Evolutionary conservation across 2,113 vertebrate species (phyloP), one percentile per base, ranked within the genome.

Genomic region (Forbesichthys papilliferus): DNA sequence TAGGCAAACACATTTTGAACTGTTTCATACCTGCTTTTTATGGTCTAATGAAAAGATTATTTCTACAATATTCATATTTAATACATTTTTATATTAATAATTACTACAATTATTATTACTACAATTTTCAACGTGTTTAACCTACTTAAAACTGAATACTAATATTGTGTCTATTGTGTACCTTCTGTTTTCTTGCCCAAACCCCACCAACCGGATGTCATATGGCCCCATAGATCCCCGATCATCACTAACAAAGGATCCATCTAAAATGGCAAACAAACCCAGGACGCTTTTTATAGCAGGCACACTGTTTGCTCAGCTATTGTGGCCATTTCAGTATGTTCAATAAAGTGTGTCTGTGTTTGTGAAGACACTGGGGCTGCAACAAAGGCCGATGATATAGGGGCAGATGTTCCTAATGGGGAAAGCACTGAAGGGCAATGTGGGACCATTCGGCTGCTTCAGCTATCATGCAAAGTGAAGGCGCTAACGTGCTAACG

Each of bases 331-430:
- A 64, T 82, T 84, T 87, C 69, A 83, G 69, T 75, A 68, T 61
- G 55, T 73, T 75, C 70, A 79, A 84, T 81, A 75, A 69, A 73
- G 57, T 64, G 48, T 54, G 58, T 61, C 66, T 48, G 0, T 88
- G 79, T 85, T 84, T 90, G 86, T 74, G 79, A 79, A 84, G 84
- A 77, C 52, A 60, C 74, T 68, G 66, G 63, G 67, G 48, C 60
- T 80, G 73, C 47, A 79, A 66, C 78, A 74, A 85, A 75, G 78
- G 18, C 18, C 84, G 87, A 86, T 82, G 84, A 86, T 73, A 86
- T 73, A 11, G 7, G 61, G 77, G 78, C 86, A 85, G 82, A 83
- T 88, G 84, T 78, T 75, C 68, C 72, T 82, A 86, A 83, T 80
- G 79, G 71, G 83, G 69, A 78, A 70, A 77, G 69, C 78, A 75